These are phyloP conservation scores for Ciconia maguari DNA, from an alignment of 2,113 vertebrate species.

Conservation along the genomic window DNA sequence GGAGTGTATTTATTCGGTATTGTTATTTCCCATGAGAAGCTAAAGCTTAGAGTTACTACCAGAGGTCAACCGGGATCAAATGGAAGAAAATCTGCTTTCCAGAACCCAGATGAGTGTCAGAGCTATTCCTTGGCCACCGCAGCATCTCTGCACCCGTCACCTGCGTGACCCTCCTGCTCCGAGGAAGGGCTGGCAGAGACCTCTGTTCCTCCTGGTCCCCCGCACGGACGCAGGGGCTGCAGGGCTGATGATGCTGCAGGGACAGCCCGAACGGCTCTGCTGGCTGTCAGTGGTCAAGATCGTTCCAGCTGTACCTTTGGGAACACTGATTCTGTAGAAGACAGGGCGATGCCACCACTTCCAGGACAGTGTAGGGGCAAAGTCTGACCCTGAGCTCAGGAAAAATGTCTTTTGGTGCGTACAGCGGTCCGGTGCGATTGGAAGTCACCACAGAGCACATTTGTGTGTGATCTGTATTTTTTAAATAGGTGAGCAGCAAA, in stretches of 20 bases:
- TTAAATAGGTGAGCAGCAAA: too few relatives aligned
- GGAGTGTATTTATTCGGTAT: background rate
- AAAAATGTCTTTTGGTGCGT: background rate
- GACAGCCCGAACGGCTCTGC: background rate
- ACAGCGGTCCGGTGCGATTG: background rate
- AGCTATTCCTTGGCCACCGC: background rate
- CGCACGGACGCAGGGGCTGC: accelerated
- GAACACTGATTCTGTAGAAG: background rate
- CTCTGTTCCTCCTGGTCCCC: background rate
- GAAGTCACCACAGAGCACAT: background rate
- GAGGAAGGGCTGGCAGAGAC: background rate
- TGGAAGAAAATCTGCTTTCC: background rate
- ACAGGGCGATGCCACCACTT: background rate
- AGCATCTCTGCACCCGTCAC: accelerated
- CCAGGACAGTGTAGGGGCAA: background rate
- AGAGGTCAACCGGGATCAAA: background rate
- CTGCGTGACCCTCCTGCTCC: too few relatives aligned
- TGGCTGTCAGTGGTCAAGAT: accelerated
- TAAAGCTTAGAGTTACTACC: background rate
- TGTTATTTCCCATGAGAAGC: background rate
- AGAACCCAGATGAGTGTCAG: background rate
- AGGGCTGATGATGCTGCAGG: background rate
- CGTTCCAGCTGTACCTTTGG: background rate
- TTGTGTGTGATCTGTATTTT: accelerated
- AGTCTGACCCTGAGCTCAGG: too few relatives aligned